A percentile compares a stretch with the other conserved stretches of the same genome.
These are phyloP conservation scores for Dipodomys ordii DNA, from an alignment of 2,113 vertebrate species.

Conservation along the genomic window DNA sequence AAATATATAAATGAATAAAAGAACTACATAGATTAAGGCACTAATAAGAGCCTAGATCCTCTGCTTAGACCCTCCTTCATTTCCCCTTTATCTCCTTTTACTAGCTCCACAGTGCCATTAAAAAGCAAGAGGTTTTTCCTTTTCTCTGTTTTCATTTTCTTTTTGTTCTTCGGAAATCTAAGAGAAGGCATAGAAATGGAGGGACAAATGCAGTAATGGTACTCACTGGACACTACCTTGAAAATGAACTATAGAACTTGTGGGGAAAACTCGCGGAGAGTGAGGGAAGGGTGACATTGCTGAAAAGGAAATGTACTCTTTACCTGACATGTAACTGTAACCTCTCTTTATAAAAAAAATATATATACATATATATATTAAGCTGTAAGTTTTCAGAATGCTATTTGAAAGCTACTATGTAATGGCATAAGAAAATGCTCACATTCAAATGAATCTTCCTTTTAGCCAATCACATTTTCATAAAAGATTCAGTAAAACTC, in stretches of 20 bases:
- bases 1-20: neutral
- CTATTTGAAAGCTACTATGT: neutral
- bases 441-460: neutral
- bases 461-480: neutral
- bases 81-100: neutral
- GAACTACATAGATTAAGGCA: neutral
- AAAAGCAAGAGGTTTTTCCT: too few species aligned
- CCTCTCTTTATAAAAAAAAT: too few species aligned
- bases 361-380: neutral
- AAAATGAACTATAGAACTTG: too few species aligned
- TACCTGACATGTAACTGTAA: too few species aligned
- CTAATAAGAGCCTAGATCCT: neutral
- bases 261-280: too few species aligned
- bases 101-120: neutral
- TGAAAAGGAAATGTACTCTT: too few species aligned
- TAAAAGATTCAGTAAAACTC: neutral
- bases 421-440: neutral
- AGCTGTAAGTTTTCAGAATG: neutral
- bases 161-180: too few species aligned
- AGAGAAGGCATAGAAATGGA: too few species aligned
- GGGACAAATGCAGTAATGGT: too few species aligned
- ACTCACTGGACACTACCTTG: too few species aligned
- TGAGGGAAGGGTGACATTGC: too few species aligned
- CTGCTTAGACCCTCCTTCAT: neutral
- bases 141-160: too few species aligned